Conservation (phyloP, 2,888 invertebrate species). For the Leptarthrus brevirostris region DNA sequence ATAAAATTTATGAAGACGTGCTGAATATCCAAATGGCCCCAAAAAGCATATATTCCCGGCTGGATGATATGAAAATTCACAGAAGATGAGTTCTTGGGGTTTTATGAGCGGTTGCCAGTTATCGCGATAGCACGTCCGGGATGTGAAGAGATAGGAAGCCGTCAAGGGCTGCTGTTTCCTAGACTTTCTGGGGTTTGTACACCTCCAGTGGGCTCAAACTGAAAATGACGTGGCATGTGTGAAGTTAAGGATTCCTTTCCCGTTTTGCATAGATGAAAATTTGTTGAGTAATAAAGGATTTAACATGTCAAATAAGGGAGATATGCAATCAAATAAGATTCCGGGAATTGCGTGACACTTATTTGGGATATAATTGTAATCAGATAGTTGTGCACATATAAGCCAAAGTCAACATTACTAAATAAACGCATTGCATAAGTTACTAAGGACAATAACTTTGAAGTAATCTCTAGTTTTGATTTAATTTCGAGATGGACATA, state of each 20-base stretch:
- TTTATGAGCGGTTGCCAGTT: conserved; percentile 4
- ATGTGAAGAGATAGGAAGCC: neutral
- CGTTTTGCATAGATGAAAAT: neutral
- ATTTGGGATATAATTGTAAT: neutral
- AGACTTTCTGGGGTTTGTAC: neutral
- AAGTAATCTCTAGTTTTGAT: too few relatives aligned
- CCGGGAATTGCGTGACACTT: neutral
- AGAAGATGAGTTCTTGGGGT: neutral
- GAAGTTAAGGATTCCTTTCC: neutral
- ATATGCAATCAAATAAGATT: neutral
- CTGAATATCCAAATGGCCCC: conserved; percentile 15
- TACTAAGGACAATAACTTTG: too few relatives aligned
- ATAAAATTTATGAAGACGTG: conserved; percentile 20
- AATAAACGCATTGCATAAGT: too few relatives aligned
- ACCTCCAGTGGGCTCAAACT: neutral
- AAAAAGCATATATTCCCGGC: conserved; percentile 3
- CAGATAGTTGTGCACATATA: neutral
- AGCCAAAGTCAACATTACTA: too few relatives aligned
- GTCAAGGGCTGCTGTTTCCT: neutral
- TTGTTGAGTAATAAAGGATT: conserved; percentile 3
- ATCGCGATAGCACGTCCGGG: neutral
- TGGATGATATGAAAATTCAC: conserved; percentile 8
- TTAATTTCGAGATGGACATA: too few relatives aligned
- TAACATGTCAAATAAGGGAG: conserved; percentile 1
- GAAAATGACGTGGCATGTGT: neutral